Evolutionary conservation across 1,140 invertebrate species (phyloP), one percentile per base, ranked within the genome.

Genomic region (Drosophila murphyi): DNA sequence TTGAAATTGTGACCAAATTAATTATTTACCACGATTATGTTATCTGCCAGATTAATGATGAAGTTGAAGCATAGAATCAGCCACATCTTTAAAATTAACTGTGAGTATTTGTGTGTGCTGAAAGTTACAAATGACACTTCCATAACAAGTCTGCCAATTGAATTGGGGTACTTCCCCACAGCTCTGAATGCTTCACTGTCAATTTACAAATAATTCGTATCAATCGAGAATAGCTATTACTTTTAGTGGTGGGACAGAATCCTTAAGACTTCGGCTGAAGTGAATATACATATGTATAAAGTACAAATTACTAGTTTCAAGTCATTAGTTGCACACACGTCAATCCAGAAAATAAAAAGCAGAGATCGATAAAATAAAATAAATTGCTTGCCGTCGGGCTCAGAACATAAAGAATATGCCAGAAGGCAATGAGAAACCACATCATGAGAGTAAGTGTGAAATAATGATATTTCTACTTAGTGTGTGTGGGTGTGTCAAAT

Each of bases 61-160:
- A 20, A 20, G 20, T 20, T 20, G 20, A 20, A 20, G 50, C 60
- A 56, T 48, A 72, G 59, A 60, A 72, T 67, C 47, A 54, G 54
- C 35, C 47, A 52, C 8, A 35, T 41, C 8, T 8, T 10, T 10
- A 43, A 3, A 28, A 28, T 20, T 20, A 20, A 20, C 20, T 20
- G 1, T 20, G 20, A 1, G 20, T 20, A 20, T 20, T 20, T 20
- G 20, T 20, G 20, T 20, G 20, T 20, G 20, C 20, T 20, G 20
- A 20, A 20, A 20, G 20, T 20, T 20, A 20, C 1, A 20, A 20
- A 20, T 20, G 20, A 20, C 52, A 68, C 60, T 68, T 68, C 54
- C 64, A 68, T 68, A 57, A 57, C 55, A 57, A 43, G 56, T 37
- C 10, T 12, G 37, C 39, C 10, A 31, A 59, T 28, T 43, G 5